A percentile compares a stretch with the other conserved stretches of the same genome.
Conservation (phyloP, 2,888 invertebrate genomes). For the Sinotaia quadrata region DNA sequence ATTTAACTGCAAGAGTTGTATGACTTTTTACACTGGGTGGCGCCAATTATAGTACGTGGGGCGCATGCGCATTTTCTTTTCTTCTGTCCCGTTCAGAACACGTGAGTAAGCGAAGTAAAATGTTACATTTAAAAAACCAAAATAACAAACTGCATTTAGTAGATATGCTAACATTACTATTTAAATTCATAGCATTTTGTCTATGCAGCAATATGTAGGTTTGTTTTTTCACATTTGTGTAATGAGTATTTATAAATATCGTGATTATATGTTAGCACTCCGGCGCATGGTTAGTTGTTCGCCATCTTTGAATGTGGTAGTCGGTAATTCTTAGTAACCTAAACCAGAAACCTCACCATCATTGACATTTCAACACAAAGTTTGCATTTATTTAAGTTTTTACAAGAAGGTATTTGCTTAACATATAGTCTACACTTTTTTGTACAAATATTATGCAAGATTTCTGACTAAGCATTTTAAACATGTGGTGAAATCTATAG, state of each 20-base stretch:
- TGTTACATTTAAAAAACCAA: background rate
- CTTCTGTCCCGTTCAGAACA: constrained; percentile 6
- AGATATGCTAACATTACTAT: background rate
- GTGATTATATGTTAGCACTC: background rate
- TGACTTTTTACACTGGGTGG: constrained; percentile 24
- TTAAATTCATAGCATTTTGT: background rate
- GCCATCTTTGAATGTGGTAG: constrained; percentile 18
- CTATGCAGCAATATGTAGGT: background rate
- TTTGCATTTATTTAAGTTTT: too few relatives aligned
- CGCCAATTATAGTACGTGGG: constrained; percentile 15
- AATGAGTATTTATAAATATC: background rate
- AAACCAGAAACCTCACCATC: too few relatives aligned
- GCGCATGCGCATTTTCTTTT: constrained; percentile 33
- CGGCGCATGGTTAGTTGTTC: constrained; percentile 4
- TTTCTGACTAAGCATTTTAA: too few relatives aligned
- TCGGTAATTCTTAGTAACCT: too few relatives aligned
- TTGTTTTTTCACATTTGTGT: background rate
- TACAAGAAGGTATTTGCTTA: too few relatives aligned
- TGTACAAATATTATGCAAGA: too few relatives aligned
- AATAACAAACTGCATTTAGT: background rate
- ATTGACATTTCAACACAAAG: too few relatives aligned
- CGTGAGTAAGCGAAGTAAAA: constrained; percentile 25
- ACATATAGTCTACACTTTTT: too few relatives aligned
- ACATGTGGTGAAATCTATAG: too few relatives aligned
- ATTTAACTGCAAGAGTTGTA: background rate